Evolutionary conservation across 2,113 vertebrate genomes (phyloP).

Genomic region (Saguinus midas): DNA sequence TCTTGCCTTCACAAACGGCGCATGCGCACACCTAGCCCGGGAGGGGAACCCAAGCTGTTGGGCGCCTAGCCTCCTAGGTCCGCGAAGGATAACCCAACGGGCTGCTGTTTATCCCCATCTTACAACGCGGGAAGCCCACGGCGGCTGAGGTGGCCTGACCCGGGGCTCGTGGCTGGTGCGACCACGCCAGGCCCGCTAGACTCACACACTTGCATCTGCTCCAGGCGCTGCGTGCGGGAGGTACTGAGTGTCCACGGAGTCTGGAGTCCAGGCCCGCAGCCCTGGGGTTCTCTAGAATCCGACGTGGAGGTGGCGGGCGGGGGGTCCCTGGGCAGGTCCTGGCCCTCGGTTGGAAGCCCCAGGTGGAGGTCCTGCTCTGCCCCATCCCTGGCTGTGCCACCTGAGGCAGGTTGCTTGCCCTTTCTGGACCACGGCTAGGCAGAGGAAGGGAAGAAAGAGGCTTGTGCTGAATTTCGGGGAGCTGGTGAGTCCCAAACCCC

Average conservation of each 20-base stretch:
- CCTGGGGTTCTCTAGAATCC: not conserved
- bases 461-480: not conserved
- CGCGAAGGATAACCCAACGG: accelerated
- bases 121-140: not conserved
- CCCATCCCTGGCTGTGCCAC: not conserved
- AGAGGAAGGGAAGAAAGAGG: not conserved
- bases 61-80: accelerated
- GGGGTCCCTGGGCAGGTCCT: not conserved
- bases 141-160: not conserved
- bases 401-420: not conserved
- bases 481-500: not conserved
- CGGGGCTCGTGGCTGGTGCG: accelerated
- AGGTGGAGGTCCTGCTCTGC: not conserved
- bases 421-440: not conserved
- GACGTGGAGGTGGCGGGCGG: not conserved
- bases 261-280: not conserved
- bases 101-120: accelerated
- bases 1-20: not conserved
- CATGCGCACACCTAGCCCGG: accelerated
- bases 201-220: too few relatives aligned
- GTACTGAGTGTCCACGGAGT: accelerated
- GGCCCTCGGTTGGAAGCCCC: too few relatives aligned
- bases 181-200: not conserved
- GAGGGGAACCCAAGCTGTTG: accelerated
- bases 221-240: not conserved